Percentiles rank a stretch among this genome's conserved stretches.
phyloP scores from a whole-genome alignment of 2,888 invertebrate genomes.

The Gymnocheta viridis region DNA sequence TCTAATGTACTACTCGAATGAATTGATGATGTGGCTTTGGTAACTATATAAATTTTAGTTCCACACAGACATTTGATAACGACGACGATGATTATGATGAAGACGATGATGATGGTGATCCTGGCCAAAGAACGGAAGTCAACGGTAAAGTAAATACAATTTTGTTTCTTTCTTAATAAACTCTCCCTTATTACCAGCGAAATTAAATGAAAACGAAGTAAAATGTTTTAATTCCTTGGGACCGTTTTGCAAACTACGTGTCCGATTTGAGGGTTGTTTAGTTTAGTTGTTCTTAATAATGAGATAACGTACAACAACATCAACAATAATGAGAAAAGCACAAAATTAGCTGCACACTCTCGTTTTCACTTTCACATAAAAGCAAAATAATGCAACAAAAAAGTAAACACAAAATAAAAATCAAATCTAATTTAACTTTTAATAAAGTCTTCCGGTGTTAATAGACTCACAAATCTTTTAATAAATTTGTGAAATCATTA shows the following conservation, averaged over 20 bases:
- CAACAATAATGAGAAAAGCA: conserved; percentile 19
- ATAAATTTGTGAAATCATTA: conserved; percentile 25
- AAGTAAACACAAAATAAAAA: conserved; percentile 40
- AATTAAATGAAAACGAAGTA: conserved; percentile 24
- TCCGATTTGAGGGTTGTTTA: conserved; percentile 64
- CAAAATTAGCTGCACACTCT: conserved; percentile 33
- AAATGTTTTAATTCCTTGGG: conserved; percentile 48
- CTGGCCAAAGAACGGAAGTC: conserved; percentile 37
- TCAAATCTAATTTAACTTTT: conserved; percentile 66
- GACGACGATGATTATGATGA: not conserved
- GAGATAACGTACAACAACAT: conserved; percentile 31
- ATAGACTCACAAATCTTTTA: conserved; percentile 64
- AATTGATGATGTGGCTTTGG: conserved; percentile 38
- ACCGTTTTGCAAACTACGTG: conserved; percentile 54
- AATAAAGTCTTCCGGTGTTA: conserved; percentile 65
- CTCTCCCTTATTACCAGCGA: conserved; percentile 26
- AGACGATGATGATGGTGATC: not conserved
- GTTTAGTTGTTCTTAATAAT: conserved; percentile 52
- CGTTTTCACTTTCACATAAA: conserved; percentile 20
- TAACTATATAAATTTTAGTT: not conserved
- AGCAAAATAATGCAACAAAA: not conserved
- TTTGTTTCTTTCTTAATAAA: not conserved
- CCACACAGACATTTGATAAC: conserved; percentile 18
- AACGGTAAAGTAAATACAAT: conserved; percentile 27
- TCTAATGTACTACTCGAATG: conserved; percentile 37